phyloP scores from a whole-genome alignment of 1,140 invertebrate species.

The Cherax quadricarinatus region DNA sequence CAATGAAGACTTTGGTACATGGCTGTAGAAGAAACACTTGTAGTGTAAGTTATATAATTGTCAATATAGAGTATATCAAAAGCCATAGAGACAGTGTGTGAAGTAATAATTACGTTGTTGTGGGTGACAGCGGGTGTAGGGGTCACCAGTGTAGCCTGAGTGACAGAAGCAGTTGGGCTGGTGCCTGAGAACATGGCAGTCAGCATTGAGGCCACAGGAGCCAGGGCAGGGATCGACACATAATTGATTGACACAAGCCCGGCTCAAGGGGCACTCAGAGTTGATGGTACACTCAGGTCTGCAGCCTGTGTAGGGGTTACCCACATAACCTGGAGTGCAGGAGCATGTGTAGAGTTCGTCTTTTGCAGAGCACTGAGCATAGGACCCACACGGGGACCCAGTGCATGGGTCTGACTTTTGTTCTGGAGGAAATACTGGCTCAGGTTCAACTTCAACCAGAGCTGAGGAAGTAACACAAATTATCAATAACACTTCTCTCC shows the following conservation, averaged over 20 bases:
- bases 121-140: conserved; percentile 75
- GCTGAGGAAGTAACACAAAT: background rate
- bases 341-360: conserved; percentile 80
- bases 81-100: too few relatives aligned
- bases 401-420: conserved; percentile 49
- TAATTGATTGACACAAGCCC: conserved; percentile 82
- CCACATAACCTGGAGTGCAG: conserved; percentile 87
- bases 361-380: conserved; percentile 76
- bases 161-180: conserved; percentile 79
- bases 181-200: conserved; percentile 86
- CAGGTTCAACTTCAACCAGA: background rate
- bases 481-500: background rate
- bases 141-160: conserved; percentile 76
- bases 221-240: conserved; percentile 86
- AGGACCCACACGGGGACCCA: conserved; percentile 77
- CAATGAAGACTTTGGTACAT: too few relatives aligned
- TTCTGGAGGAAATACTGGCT: conserved; percentile 11
- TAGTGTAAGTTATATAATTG: too few relatives aligned
- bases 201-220: conserved; percentile 85
- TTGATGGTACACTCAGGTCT: conserved; percentile 84
- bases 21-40: background rate
- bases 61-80: too few relatives aligned
- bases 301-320: conserved; percentile 91
- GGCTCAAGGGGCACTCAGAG: conserved; percentile 86
- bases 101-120: conserved; percentile 44